Evolutionary conservation across 37 sponge, comb jelly and placozoan genomes (phyloP).

Genomic region (Geodia barretti): DNA sequence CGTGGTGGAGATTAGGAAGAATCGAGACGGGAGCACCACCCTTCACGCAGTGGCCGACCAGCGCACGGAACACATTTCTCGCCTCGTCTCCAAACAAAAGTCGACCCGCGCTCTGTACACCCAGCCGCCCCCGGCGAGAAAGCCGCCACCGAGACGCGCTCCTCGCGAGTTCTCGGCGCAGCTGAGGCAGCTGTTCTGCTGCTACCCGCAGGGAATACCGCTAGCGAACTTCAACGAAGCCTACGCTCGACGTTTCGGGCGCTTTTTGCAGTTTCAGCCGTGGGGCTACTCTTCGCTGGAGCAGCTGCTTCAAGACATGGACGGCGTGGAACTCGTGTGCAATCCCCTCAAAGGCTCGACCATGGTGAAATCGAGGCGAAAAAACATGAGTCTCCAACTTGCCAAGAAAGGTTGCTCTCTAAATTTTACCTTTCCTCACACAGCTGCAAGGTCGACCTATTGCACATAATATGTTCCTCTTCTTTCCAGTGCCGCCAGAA

Average conservation of each 20-base stretch:
- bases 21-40: neutral
- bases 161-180: constrained; percentile 25
- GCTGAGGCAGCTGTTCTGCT: constrained; percentile 31
- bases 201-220: constrained; percentile 52
- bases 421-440: neutral
- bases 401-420: neutral
- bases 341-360: neutral
- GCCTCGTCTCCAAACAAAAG: constrained; percentile 44
- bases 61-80: constrained; percentile 20
- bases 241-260: constrained; percentile 49
- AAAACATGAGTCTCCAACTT: neutral
- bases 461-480: neutral
- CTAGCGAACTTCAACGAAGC: constrained; percentile 37
- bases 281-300: constrained; percentile 40
- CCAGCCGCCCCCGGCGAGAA: neutral
- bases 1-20: neutral
- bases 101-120: neutral
- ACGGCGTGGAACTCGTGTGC: neutral
- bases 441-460: neutral
- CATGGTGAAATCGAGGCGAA: neutral
- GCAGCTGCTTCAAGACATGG: neutral
- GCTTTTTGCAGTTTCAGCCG: constrained; percentile 4
- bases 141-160: neutral
- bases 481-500: neutral
- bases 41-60: constrained; percentile 33